Conservation (phyloP, 2,113 vertebrate species). For the Melanostigma gelatinosum region DNA sequence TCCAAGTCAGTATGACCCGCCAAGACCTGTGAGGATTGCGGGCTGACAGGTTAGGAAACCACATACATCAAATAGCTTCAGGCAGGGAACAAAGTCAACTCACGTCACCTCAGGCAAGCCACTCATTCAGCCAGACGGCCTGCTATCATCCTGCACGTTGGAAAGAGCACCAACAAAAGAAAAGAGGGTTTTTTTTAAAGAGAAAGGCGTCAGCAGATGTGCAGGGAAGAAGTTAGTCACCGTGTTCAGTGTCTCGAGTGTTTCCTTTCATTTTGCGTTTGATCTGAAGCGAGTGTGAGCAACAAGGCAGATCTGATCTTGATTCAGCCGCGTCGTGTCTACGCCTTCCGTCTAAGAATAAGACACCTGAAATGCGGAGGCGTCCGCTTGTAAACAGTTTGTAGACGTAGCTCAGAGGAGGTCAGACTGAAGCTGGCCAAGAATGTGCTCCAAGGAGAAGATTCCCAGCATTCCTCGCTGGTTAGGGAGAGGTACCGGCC, state of each 20-base stretch:
- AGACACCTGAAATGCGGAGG: conserved; percentile 54
- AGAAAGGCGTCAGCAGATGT: conserved; percentile 30
- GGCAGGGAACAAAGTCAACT: conserved; percentile 70
- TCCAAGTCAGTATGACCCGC: conserved; percentile 69
- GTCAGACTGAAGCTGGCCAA: conserved; percentile 61
- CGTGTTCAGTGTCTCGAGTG: conserved; percentile 30
- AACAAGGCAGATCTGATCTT: conserved; percentile 24
- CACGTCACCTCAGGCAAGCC: conserved; percentile 58
- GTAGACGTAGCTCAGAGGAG: conserved; percentile 43
- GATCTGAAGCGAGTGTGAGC: conserved; percentile 12
- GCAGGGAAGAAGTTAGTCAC: conserved; percentile 46
- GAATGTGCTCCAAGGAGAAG: conserved; percentile 66
- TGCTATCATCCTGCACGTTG: conserved; percentile 25
- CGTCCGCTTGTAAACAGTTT: conserved; percentile 64
- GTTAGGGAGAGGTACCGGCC: conserved; percentile 67
- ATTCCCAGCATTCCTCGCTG: conserved; percentile 75
- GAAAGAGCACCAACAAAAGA: conserved; percentile 22
- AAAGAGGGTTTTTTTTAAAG: background rate
- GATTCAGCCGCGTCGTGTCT: background rate
- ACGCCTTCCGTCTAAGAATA: conserved; percentile 42
- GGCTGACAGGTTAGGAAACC: conserved; percentile 78
- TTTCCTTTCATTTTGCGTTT: conserved; percentile 21
- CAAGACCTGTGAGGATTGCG: conserved; percentile 69
- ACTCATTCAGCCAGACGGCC: conserved; percentile 48
- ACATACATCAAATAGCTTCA: conserved; percentile 61